Base-by-base conservation (phyloP, 2,113 vertebrate genomes). In the Eulemur macaco region DNA sequence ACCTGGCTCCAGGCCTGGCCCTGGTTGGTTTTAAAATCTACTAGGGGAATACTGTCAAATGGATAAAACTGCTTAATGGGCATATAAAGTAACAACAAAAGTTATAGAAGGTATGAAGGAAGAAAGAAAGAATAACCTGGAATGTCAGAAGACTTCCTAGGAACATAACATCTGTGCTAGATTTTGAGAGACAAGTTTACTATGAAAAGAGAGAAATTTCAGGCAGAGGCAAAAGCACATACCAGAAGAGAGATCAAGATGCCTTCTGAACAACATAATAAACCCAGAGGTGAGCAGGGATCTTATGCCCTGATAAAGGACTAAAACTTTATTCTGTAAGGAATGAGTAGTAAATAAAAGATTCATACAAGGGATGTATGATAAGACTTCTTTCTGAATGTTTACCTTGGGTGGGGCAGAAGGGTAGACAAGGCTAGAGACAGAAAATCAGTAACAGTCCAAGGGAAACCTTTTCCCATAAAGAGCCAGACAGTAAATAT, bases 341-440 rank as follows among this genome's bases (percentile, higher is more conserved):
- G 37, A 91, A 91, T 54, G 29, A 89, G 11, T 18, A 81, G 45
- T 68, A 68, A 88, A 76, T 77, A 83, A 77, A 96, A 83, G 58
- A 86, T 31, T 56, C 54, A 58, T 23, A 47, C 11, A 45, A 14
- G 7, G 29, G 29, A 47, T 7, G 1, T 63, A 77, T 52, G 15
- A 58, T 92, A 52, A n/a, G 12, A 78, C 37, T 92, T 95, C 39
- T 71, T 92, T 95, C 39, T 71, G 66, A 63, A 77, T 45, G 58
- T 86, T 82, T 71, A 93, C 15, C 42, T 96, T 13, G 29, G 13
- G 3, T 25, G 7, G 12, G 68, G 50, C 18, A 82, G 56, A 80
- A 78, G 64, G 23, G 58, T 10, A 76, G 58, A 89, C 23, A 77
- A 86, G 25, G 21, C 12, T 89, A 77, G 25, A 81, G 23, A 95